These are phyloP conservation scores for Alectura lathami DNA, from an alignment of 2,113 vertebrate genomes.

Conservation along the genomic window DNA sequence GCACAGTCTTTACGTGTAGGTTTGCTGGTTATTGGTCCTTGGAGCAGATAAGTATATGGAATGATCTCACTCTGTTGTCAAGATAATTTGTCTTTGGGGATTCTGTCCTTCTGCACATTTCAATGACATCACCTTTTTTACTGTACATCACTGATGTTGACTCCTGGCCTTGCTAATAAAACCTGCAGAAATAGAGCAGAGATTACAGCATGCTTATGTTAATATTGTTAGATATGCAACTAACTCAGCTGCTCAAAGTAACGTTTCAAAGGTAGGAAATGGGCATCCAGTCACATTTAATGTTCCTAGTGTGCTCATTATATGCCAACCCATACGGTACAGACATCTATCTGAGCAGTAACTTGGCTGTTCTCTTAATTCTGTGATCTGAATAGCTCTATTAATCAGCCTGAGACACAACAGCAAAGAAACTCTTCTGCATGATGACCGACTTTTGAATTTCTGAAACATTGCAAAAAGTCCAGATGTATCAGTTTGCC, in stretches of 20 bases:
- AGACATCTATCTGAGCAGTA: background rate
- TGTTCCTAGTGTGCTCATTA: background rate
- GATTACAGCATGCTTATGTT: background rate
- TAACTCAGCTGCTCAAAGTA: background rate
- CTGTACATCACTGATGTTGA: slow-evolving; percentile 36
- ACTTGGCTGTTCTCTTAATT: background rate
- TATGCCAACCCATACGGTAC: background rate
- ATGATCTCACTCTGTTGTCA: slow-evolving; percentile 73
- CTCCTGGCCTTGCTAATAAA: slow-evolving; percentile 44
- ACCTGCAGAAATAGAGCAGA: background rate
- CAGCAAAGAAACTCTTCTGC: background rate
- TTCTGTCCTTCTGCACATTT: slow-evolving; percentile 57
- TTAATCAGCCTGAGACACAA: background rate
- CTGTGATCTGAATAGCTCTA: background rate
- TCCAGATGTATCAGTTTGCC: background rate
- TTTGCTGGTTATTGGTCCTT: slow-evolving; percentile 39
- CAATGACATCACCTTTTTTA: slow-evolving; percentile 58
- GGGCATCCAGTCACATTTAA: background rate
- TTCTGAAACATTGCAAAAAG: background rate
- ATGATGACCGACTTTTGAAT: background rate
- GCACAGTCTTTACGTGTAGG: slow-evolving; percentile 21
- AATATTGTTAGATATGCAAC: background rate
- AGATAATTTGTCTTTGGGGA: slow-evolving; percentile 61
- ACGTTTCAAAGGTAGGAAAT: background rate
- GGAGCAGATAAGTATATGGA: slow-evolving; percentile 44